Evolutionary conservation across 2,888 invertebrate genomes (phyloP).

Genomic region (Ceratothoa steindachneri): DNA sequence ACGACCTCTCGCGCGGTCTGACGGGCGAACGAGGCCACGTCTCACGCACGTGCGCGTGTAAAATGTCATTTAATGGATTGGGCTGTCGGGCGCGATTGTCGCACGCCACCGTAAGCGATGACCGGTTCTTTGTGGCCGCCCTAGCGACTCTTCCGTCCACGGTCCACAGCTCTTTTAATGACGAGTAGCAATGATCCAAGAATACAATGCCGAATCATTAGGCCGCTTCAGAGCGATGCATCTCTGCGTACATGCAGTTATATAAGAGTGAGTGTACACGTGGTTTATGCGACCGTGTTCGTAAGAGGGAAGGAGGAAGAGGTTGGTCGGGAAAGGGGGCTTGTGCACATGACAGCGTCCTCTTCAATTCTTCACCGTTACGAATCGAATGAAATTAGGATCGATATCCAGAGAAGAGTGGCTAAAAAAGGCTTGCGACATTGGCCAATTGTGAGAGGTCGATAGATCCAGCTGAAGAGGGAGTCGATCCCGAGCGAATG

Average conservation of each 20-base stretch:
- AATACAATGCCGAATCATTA: neutral
- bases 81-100: conserved; percentile 6
- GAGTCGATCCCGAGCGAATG: too few relatives aligned
- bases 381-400: neutral
- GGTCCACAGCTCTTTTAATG: neutral
- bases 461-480: too few relatives aligned
- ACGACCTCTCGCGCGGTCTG: neutral
- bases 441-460: too few relatives aligned
- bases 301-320: neutral
- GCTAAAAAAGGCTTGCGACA: neutral
- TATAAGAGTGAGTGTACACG: too few relatives aligned
- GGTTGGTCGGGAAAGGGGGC: neutral
- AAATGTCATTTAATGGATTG: conserved; percentile 15
- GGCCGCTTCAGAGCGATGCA: too few relatives aligned
- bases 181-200: neutral
- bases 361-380: neutral
- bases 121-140: neutral
- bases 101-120: neutral
- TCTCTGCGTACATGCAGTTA: too few relatives aligned
- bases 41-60: conserved; percentile 13
- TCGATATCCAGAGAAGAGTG: neutral
- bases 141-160: neutral
- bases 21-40: neutral
- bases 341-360: neutral
- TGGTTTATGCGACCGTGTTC: neutral